Evolutionary conservation across 1,140 invertebrate species (phyloP).

Genomic region (Caerostris darwini): DNA sequence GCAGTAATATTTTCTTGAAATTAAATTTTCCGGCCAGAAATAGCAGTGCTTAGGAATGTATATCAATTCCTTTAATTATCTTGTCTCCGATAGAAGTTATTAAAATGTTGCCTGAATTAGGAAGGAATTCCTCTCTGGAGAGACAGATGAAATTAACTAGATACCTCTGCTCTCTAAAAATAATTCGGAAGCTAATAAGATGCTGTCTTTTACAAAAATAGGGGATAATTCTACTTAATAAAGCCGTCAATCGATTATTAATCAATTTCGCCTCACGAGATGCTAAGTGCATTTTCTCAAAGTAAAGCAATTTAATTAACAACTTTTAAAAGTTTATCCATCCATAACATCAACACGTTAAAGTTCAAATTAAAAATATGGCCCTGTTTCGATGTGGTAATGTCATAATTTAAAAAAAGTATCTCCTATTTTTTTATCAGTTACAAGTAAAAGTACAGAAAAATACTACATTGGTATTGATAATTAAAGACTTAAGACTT

Average conservation of each 20-base stretch:
- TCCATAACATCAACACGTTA: no score
- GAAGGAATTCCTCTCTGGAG: neutral
- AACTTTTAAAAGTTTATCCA: no score
- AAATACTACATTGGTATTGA: no score
- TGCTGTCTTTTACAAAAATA: neutral
- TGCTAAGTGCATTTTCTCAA: no score
- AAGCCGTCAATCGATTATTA: neutral
- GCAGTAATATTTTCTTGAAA: slow-evolving; percentile 4
- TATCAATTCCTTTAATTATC: slow-evolving; percentile 42
- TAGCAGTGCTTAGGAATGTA: slow-evolving; percentile 11
- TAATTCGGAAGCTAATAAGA: slow-evolving; percentile 11
- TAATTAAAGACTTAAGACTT: no score
- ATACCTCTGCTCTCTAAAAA: neutral
- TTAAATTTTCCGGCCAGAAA: slow-evolving; percentile 15
- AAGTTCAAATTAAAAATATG: no score
- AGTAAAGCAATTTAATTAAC: no score
- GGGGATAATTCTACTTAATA: neutral
- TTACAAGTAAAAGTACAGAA: no score
- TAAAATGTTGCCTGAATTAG: neutral
- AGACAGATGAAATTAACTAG: neutral
- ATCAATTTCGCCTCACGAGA: neutral
- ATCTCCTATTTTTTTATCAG: no score
- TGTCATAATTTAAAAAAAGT: no score
- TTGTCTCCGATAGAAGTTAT: slow-evolving; percentile 25
- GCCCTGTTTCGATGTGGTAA: no score